Evolutionary conservation across 1,140 invertebrate genomes (phyloP), one percentile per base, ranked within the genome.

Genomic region (Heliconius melpomene): DNA sequence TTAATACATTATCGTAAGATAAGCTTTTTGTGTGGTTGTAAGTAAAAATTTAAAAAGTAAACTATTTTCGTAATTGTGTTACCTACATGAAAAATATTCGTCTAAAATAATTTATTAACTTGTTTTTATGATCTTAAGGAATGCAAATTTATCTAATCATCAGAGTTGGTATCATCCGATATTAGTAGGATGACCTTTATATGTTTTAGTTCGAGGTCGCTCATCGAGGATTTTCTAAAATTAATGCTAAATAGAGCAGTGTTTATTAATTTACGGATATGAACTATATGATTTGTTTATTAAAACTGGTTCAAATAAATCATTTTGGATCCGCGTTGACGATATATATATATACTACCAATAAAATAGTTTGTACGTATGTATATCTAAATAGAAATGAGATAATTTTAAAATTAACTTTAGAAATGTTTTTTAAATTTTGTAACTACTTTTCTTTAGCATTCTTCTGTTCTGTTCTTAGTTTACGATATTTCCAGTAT

Each of bases 141-240:
- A 81, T 81, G 78, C 29, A 73, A 84, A 81, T 75, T 71, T 57
- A 26, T 66, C 76, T 71, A 16, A 66, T 66, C 36, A 60, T 78
- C 29, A 9, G 46, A 46, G 72, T 78, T 81, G 73, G 50, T 81
- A 76, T 74, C 79, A 77, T 77, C 54, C 75, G 72, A 60, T 74
- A 74, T 52, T 73, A 71, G 60, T 78, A 54, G 40, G 54, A 70
- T 83, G 83, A 86, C 85, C 83, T 86, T 86, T 84, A 77, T 50
- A 50, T 76, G 80, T 84, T 86, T 83, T 83, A 83, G 81, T 83
- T 86, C 78, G 83, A 84, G 85, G 83, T 84, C 83, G 8, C 72
- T 57, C 76, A 57, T 83, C 83, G 81, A 86, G 83, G 85, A 80
- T 79, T 79, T 77, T 82, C n/a, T 54, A 75, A 76, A 78, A 79